phyloP scores from a whole-genome alignment of 2,113 vertebrate genomes.

The Indicator maculatus region DNA sequence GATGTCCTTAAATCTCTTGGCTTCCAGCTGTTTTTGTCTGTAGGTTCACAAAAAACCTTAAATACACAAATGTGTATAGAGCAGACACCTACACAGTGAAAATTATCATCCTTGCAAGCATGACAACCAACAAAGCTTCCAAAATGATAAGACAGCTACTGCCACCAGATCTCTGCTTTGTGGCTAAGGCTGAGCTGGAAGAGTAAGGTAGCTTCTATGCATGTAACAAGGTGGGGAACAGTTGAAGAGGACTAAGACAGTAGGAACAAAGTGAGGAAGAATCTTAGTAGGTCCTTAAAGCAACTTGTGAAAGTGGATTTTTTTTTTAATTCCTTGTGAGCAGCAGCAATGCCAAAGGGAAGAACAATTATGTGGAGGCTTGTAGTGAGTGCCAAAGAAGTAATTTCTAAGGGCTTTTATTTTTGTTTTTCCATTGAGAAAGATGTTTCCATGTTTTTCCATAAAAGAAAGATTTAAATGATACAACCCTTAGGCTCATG shows the following conservation, averaged over 20 bases:
- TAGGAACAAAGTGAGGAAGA: neutral
- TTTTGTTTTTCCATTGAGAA: neutral
- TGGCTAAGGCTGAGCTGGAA: neutral
- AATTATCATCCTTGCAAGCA: neutral
- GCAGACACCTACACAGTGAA: neutral
- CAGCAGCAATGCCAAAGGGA: neutral
- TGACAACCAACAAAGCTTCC: neutral
- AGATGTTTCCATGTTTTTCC: no score
- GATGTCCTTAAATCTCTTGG: neutral
- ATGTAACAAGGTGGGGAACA: neutral
- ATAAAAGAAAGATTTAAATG: slow-evolving; percentile 36
- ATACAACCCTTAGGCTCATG: slow-evolving; percentile 23
- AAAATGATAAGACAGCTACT: neutral
- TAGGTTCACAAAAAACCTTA: neutral
- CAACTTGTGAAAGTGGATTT: neutral
- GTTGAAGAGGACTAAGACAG: neutral
- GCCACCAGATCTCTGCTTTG: neutral
- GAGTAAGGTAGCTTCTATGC: neutral
- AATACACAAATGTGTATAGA: neutral
- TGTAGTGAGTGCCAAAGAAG: neutral
- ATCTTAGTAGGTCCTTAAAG: neutral
- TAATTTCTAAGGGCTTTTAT: neutral
- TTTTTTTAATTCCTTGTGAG: neutral
- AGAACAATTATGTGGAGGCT: slow-evolving; percentile 9
- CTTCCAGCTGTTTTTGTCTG: neutral